phyloP scores from a whole-genome alignment of 2,888 invertebrate species.

The Thecophora atra region DNA sequence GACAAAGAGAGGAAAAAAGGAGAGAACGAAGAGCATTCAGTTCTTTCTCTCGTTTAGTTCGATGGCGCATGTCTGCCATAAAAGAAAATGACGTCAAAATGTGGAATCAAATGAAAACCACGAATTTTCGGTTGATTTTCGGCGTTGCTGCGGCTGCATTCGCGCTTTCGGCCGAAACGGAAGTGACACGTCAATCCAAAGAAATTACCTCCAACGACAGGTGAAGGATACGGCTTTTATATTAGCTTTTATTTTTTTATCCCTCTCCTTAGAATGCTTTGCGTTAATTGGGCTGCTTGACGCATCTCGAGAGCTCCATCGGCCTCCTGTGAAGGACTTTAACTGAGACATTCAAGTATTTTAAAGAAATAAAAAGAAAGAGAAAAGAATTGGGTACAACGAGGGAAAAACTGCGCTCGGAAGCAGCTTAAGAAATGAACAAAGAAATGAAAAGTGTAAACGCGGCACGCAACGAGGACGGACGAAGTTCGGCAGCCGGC shows the following conservation, averaged over 20 bases:
- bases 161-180: constrained; percentile 5
- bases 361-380: constrained; percentile 10
- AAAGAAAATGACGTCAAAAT: constrained; percentile 26
- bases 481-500: background rate
- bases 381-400: background rate
- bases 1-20: too few relatives aligned
- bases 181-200: too few relatives aligned
- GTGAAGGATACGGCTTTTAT: background rate
- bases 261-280: too few relatives aligned
- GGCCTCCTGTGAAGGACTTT: background rate
- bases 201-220: too few relatives aligned
- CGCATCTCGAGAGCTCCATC: background rate
- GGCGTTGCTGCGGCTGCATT: background rate
- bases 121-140: background rate
- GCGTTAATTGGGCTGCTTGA: background rate
- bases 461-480: background rate
- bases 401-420: background rate
- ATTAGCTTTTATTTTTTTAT: too few relatives aligned
- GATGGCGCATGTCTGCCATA: constrained; percentile 27
- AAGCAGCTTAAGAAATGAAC: background rate
- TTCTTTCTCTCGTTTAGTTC: background rate
- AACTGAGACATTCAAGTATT: constrained; percentile 6
- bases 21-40: too few relatives aligned
- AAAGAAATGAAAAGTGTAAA: constrained; percentile 1
- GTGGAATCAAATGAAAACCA: background rate